Percentiles rank a stretch among this genome's conserved stretches.
Evolutionary conservation across 2,797 vertebrate genomes (phyloP).

Genomic region (Antrozous pallidus): DNA sequence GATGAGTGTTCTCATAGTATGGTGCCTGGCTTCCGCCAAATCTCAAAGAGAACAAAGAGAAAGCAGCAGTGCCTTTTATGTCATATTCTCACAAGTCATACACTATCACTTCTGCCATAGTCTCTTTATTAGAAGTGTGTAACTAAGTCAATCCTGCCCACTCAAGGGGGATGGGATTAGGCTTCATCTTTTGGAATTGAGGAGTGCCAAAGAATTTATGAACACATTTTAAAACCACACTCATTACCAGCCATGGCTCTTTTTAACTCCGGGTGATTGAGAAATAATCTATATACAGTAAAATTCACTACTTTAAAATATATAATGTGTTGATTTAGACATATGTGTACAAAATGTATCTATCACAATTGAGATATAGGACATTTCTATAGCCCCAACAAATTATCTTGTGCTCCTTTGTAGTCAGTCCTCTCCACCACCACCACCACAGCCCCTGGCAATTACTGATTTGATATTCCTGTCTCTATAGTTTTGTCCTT

Average conservation of each 20-base stretch:
- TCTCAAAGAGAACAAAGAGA: neutral
- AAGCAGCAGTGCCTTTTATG: neutral
- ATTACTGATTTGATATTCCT: neutral
- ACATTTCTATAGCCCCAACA: neutral
- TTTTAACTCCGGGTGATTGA: neutral
- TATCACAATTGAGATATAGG: neutral
- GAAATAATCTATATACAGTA: neutral
- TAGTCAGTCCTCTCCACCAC: neutral
- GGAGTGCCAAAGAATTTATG: neutral
- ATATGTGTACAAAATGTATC: neutral
- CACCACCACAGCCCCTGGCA: neutral
- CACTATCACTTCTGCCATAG: neutral
- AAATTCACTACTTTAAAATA: neutral
- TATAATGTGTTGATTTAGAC: neutral
- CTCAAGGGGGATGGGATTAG: neutral
- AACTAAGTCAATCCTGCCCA: neutral
- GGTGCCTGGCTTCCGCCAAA: neutral
- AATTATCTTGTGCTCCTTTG: neutral
- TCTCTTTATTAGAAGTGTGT: neutral
- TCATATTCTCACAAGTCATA: neutral
- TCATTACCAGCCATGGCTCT: neutral
- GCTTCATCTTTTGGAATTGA: neutral
- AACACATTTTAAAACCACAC: conserved; percentile 7
- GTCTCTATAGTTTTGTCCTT: neutral
- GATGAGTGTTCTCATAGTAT: neutral